phyloP scores from a whole-genome alignment of 2,888 invertebrate species.

The Ceriagrion tenellum region DNA sequence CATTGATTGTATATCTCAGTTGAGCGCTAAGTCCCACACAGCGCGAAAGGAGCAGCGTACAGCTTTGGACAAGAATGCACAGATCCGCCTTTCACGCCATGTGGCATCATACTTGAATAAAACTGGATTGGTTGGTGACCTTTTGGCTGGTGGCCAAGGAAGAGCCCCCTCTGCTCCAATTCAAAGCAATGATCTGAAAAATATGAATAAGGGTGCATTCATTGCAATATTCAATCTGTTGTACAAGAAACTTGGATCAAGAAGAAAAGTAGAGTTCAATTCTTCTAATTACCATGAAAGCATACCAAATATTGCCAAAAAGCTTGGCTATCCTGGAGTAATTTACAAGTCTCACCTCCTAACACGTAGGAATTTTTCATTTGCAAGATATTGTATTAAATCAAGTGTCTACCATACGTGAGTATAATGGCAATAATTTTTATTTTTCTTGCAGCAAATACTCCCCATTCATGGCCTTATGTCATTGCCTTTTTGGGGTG shows the following conservation, averaged over 20 bases:
- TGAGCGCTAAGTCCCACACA: not conserved
- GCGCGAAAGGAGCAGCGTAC: conserved; percentile 25
- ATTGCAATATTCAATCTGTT: conserved; percentile 32
- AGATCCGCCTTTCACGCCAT: conserved; percentile 2
- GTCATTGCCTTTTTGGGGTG: conserved; percentile 40
- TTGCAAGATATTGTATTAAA: too few species aligned
- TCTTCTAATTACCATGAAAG: conserved; percentile 28
- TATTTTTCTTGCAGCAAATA: conserved; percentile 35
- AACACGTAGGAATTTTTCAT: not conserved
- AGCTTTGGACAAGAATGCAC: conserved; percentile 5
- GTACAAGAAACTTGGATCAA: conserved; percentile 15
- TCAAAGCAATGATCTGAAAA: conserved; percentile 16
- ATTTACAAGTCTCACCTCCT: conserved; percentile 53
- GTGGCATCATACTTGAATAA: conserved; percentile 39
- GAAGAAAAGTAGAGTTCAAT: not conserved
- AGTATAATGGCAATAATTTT: not conserved
- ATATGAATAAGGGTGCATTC: conserved; percentile 43
- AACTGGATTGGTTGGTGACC: conserved; percentile 37
- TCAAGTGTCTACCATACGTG: not conserved
- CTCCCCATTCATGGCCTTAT: conserved; percentile 58
- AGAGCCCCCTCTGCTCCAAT: conserved; percentile 34
- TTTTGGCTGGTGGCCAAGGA: conserved; percentile 25
- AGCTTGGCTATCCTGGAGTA: conserved; percentile 30
- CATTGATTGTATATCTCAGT: conserved; percentile 35
- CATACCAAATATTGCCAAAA: conserved; percentile 10